Percentiles rank a stretch among this genome's conserved stretches.
Conservation (phyloP, 2,797 vertebrate genomes). For the Sebastes itinus region DNA sequence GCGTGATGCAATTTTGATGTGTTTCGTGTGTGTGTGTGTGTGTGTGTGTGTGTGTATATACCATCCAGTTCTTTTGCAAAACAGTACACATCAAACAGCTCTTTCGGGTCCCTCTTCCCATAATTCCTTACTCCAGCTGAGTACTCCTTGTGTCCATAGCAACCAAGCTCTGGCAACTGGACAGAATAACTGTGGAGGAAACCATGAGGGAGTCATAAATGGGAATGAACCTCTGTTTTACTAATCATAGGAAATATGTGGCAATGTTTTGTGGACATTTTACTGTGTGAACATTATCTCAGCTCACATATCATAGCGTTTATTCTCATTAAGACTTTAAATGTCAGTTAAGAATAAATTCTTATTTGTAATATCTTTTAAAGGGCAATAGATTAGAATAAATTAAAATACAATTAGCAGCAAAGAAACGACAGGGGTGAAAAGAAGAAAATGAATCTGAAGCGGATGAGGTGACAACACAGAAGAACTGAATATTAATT, state of each 20-base stretch:
- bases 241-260: slow-evolving; percentile 19
- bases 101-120: slow-evolving; percentile 86
- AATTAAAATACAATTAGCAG: slow-evolving; percentile 40
- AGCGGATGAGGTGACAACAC: slow-evolving; percentile 4
- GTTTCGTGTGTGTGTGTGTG: slow-evolving; percentile 20
- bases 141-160: slow-evolving; percentile 92
- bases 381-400: slow-evolving; percentile 37
- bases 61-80: slow-evolving; percentile 89
- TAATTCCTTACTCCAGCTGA: slow-evolving; percentile 93
- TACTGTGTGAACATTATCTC: neutral
- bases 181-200: slow-evolving; percentile 88
- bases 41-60: slow-evolving; percentile 45
- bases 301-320: neutral
- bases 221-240: slow-evolving; percentile 13
- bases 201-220: slow-evolving; percentile 40
- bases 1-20: slow-evolving; percentile 19
- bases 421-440: neutral
- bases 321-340: slow-evolving; percentile 29
- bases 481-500: slow-evolving; percentile 17
- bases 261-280: neutral
- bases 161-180: slow-evolving; percentile 91
- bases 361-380: slow-evolving; percentile 15
- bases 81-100: slow-evolving; percentile 95
- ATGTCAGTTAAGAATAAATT: slow-evolving; percentile 35
- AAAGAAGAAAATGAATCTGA: neutral